phyloP scores from a whole-genome alignment of 2,888 invertebrate species.

The Oxyteleia sp. region DNA sequence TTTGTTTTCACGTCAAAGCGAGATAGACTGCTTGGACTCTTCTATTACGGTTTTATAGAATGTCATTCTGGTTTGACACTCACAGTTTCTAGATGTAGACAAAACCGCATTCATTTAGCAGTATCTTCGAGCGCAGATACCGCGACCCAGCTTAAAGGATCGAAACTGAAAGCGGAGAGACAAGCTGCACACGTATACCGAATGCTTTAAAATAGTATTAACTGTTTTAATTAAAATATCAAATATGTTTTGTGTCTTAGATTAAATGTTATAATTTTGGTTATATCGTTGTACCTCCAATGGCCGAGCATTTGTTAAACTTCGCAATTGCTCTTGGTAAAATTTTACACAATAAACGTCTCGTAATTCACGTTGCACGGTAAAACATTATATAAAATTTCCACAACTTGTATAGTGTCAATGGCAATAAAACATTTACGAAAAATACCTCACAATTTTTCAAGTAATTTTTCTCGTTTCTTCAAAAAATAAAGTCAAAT shows the following conservation, averaged over 20 bases:
- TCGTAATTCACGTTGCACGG: too few relatives aligned
- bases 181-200: conserved; percentile 39
- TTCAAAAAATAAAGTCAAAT: too few relatives aligned
- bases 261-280: conserved; percentile 36
- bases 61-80: conserved; percentile 69
- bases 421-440: too few relatives aligned
- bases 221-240: conserved; percentile 55
- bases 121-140: conserved; percentile 62
- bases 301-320: not conserved
- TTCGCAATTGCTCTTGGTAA: too few relatives aligned
- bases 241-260: conserved; percentile 39
- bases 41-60: conserved; percentile 61
- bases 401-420: too few relatives aligned
- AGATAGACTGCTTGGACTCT: conserved; percentile 56
- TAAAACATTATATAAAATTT: too few relatives aligned
- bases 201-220: conserved; percentile 47
- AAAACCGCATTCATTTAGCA: conserved; percentile 68
- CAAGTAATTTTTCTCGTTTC: too few relatives aligned
- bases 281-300: not conserved
- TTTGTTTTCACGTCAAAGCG: conserved; percentile 61
- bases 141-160: conserved; percentile 63
- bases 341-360: too few relatives aligned
- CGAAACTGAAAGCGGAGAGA: conserved; percentile 52
- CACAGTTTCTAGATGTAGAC: conserved; percentile 56
- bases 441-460: too few relatives aligned